Conservation (phyloP, 1,140 invertebrate species). For the Drosophila takahashii region DNA sequence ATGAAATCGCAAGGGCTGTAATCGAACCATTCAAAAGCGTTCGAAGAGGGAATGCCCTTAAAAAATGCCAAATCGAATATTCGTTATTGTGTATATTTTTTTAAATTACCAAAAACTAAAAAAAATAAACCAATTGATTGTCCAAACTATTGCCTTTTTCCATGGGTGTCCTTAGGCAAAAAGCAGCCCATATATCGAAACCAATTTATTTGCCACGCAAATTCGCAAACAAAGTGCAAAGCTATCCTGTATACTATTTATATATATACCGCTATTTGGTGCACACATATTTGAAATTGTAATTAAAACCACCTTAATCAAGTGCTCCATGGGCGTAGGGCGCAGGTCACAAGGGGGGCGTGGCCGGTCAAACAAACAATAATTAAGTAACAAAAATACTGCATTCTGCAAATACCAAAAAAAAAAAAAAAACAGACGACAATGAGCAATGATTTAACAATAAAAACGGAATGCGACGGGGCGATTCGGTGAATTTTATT, state of each 20-base stretch:
- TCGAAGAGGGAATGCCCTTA: neutral
- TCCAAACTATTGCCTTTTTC: neutral
- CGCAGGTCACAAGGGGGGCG: neutral
- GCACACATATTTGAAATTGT: conserved; percentile 53
- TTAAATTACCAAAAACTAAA: neutral
- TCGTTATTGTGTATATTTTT: neutral
- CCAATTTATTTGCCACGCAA: conserved; percentile 26
- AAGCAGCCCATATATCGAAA: neutral
- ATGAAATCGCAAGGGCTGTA: neutral
- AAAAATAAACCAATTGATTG: conserved; percentile 15
- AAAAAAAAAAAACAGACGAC: conserved; percentile 9
- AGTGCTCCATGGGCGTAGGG: conserved; percentile 24
- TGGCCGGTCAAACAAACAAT: conserved; percentile 58
- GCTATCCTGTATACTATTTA: neutral
- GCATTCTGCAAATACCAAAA: conserved; percentile 17
- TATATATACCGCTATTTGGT: conserved; percentile 10
- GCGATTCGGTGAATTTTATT: conserved; percentile 40
- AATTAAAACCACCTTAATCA: conserved; percentile 67
- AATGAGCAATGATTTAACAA: conserved; percentile 56
- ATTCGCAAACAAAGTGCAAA: conserved; percentile 15
- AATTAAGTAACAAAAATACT: conserved; percentile 69
- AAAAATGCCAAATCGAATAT: neutral
- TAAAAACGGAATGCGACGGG: conserved; percentile 47
- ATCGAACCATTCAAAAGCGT: too few species aligned
- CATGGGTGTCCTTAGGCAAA: conserved; percentile 4